Conservation (phyloP, 2,888 invertebrate genomes). For the Dicyrtomina minuta region DNA sequence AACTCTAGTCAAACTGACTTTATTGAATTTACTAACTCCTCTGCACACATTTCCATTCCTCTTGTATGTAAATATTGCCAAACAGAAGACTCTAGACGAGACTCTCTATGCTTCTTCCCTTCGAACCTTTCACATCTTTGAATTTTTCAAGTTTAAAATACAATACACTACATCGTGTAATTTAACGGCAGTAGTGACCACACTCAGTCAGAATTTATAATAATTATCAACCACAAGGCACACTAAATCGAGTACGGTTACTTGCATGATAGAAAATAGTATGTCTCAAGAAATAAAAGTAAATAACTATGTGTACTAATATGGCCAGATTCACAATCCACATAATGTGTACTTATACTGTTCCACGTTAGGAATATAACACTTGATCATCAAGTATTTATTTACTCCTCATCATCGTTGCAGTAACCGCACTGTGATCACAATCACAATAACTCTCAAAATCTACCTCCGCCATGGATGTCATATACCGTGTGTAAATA, state of each 20-base stretch:
- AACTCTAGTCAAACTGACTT: constrained; percentile 11
- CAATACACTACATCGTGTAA: background rate
- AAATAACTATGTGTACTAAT: background rate
- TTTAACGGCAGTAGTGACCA: too few species aligned
- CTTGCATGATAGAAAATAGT: too few species aligned
- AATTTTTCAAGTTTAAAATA: background rate
- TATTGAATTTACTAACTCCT: constrained; percentile 13
- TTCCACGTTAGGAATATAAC: constrained; percentile 7
- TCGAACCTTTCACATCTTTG: background rate
- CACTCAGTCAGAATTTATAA: too few species aligned
- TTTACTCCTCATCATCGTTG: constrained; percentile 2
- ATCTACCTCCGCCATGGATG: too few species aligned
- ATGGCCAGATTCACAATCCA: too few species aligned
- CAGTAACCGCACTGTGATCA: too few species aligned
- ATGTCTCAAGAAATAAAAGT: background rate
- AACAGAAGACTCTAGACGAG: constrained; percentile 8
- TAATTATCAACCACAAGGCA: too few species aligned
- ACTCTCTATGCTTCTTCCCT: background rate
- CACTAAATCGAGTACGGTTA: too few species aligned
- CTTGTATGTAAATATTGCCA: constrained; percentile 27
- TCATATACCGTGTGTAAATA: too few species aligned
- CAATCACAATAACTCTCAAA: too few species aligned
- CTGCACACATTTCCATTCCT: background rate
- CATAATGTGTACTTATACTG: too few species aligned
- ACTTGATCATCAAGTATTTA: constrained; percentile 19